Percentiles rank a stretch among this genome's conserved stretches.
These are phyloP conservation scores for Alethe diademata DNA, from an alignment of 2,113 vertebrate species.

Conservation along the genomic window DNA sequence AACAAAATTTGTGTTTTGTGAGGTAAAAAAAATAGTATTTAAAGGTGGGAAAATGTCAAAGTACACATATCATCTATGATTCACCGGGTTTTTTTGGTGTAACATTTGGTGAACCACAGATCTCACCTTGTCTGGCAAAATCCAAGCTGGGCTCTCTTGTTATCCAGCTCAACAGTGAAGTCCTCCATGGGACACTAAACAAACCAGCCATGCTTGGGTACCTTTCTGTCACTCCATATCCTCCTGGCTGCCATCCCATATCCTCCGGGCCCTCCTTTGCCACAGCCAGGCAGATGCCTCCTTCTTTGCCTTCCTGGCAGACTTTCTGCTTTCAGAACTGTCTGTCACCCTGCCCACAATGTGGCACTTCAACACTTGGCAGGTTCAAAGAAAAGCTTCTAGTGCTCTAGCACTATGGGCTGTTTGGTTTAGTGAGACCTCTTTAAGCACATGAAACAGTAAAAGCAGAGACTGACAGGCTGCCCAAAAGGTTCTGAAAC, in stretches of 20 bases:
- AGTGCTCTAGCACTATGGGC: background rate
- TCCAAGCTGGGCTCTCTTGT: background rate
- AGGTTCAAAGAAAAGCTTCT: background rate
- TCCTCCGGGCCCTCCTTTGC: background rate
- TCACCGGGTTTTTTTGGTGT: background rate
- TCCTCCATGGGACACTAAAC: background rate
- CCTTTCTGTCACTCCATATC: background rate
- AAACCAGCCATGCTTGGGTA: rapidly evolving
- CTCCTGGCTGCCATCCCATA: background rate
- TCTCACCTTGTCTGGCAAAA: background rate
- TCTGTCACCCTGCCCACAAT: background rate
- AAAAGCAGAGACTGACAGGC: background rate
- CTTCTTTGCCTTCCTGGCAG: background rate
- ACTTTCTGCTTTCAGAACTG: background rate
- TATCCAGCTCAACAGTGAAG: background rate
- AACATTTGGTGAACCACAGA: background rate
- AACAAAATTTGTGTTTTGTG: background rate
- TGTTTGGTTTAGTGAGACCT: background rate
- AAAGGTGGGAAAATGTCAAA: background rate
- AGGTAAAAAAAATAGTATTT: background rate
- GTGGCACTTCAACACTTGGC: background rate
- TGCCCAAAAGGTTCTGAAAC: background rate
- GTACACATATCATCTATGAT: background rate
- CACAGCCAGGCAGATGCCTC: background rate
- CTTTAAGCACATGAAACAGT: background rate